These are phyloP conservation scores for Vultur gryphus DNA, from an alignment of 2,797 vertebrate species.

Conservation along the genomic window DNA sequence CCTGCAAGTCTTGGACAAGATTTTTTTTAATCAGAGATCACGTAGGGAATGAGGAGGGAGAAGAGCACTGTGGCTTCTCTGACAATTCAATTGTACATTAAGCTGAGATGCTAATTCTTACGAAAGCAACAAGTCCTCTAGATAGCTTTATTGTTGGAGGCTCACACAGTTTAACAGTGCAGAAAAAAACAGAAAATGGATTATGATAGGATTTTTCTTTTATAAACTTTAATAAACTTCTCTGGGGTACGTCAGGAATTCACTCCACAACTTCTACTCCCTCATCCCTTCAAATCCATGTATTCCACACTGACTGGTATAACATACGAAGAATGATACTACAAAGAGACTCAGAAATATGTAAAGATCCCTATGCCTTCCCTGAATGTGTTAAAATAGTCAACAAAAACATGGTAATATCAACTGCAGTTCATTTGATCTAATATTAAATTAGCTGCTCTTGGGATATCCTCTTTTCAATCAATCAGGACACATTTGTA, in stretches of 20 bases:
- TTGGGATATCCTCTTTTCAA: constrained; percentile 45
- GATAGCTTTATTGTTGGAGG: neutral
- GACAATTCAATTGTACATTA: neutral
- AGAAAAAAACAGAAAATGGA: constrained; percentile 1
- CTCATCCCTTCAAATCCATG: constrained; percentile 24
- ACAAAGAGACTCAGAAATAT: constrained; percentile 61
- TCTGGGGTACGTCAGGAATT: constrained; percentile 35
- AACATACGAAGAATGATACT: constrained; percentile 48
- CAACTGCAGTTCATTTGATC: constrained; percentile 55
- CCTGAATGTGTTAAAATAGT: constrained; percentile 62
- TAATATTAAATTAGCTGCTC: constrained; percentile 64
- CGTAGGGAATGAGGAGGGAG: neutral
- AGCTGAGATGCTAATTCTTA: neutral
- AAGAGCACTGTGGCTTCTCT: neutral
- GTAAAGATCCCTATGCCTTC: constrained; percentile 43
- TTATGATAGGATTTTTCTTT: constrained; percentile 44
- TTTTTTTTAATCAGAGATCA: neutral
- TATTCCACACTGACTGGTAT: constrained; percentile 41
- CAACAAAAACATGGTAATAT: constrained; percentile 68
- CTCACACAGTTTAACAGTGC: neutral
- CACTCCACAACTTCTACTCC: neutral
- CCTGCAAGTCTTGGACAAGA: neutral
- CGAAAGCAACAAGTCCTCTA: neutral
- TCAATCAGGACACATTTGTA: constrained; percentile 46
- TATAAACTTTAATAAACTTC: constrained; percentile 45